Evolutionary conservation across 53 echinoderm and acorn worm species (phyloP).

Genomic region (Pentamera pediparva): DNA sequence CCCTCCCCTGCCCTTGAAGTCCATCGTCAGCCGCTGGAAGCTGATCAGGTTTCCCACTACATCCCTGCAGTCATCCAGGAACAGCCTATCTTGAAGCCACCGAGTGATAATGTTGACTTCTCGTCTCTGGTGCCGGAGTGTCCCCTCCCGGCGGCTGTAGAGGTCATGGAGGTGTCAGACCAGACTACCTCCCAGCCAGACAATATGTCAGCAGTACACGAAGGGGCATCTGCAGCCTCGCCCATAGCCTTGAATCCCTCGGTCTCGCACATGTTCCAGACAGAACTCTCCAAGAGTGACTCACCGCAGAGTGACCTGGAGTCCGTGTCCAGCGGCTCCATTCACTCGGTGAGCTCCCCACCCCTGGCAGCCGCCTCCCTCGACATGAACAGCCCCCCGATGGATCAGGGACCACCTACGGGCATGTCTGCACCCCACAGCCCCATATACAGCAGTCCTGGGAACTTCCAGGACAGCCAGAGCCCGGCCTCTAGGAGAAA

Average conservation of each 20-base stretch:
- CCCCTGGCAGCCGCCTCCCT: conserved; percentile 15
- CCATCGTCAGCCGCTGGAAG: conserved; percentile 43
- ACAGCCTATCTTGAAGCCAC: conserved; percentile 60
- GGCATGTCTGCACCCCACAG: conserved; percentile 58
- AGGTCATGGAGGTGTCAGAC: conserved; percentile 47
- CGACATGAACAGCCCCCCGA: conserved; percentile 3
- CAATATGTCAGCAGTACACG: background rate
- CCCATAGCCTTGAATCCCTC: background rate
- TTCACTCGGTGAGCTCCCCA: conserved; percentile 59
- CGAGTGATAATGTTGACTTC: conserved; percentile 37
- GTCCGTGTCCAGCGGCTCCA: conserved; percentile 48
- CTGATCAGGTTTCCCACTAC: conserved; percentile 50
- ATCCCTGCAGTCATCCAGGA: conserved; percentile 62
- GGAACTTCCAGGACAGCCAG: background rate
- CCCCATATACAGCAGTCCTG: background rate
- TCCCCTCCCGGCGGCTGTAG: conserved; percentile 32
- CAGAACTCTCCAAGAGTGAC: conserved; percentile 34
- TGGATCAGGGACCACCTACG: background rate
- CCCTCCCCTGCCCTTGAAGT: conserved; percentile 22
- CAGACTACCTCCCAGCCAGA: background rate
- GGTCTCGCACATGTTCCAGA: conserved; percentile 23
- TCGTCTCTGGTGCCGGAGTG: conserved; percentile 55
- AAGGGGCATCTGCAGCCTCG: background rate
- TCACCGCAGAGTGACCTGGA: conserved; percentile 80
- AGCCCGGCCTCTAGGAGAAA: background rate